Percentiles rank a stretch among this genome's conserved stretches.
Conservation (phyloP, 2,113 vertebrate genomes). For the Cettia cetti region DNA sequence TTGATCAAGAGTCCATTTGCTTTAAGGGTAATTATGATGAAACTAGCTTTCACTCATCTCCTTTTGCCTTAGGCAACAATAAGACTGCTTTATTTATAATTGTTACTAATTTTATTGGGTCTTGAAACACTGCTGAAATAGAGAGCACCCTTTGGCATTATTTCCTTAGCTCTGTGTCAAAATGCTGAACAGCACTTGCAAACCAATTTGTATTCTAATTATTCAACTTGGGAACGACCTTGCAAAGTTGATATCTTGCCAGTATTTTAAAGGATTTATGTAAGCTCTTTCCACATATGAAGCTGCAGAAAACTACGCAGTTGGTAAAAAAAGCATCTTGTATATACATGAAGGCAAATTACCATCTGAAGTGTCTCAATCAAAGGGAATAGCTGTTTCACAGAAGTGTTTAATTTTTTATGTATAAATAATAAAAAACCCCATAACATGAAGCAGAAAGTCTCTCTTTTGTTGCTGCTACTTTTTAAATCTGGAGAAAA, state of each 20-base stretch:
- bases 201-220: constrained; percentile 52
- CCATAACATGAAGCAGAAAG: background rate
- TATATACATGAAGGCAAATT: background rate
- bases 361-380: background rate
- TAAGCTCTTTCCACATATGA: background rate
- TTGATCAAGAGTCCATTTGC: background rate
- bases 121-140: constrained; percentile 32
- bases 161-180: constrained; percentile 32
- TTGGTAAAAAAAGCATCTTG: background rate
- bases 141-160: constrained; percentile 12
- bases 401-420: background rate
- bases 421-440: background rate
- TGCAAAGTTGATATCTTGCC: background rate
- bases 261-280: background rate
- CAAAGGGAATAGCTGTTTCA: background rate
- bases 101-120: constrained; percentile 27
- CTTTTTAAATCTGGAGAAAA: background rate
- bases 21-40: background rate
- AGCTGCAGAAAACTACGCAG: background rate
- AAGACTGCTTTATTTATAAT: background rate
- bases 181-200: background rate
- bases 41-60: background rate
- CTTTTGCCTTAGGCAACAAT: background rate
- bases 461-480: background rate
- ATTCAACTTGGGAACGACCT: background rate